Conservation (phyloP, 2,888 invertebrate genomes). For the Tinea trinotella region DNA sequence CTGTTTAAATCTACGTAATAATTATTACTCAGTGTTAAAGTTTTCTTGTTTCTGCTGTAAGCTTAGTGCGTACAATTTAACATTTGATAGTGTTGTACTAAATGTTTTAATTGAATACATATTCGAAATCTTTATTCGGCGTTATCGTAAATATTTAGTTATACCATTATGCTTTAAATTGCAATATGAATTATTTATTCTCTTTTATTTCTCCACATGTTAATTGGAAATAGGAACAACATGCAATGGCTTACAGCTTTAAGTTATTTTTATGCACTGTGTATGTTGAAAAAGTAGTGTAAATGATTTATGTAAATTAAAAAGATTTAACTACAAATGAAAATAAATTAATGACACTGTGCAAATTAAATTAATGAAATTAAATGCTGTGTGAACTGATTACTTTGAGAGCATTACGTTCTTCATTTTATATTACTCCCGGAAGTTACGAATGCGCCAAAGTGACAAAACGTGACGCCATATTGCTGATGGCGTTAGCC, state of each 20-base stretch:
- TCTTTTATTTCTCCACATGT: neutral
- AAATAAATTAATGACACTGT: slow-evolving; percentile 10
- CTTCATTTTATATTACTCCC: no score
- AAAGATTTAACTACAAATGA: slow-evolving; percentile 8
- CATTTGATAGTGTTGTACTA: neutral
- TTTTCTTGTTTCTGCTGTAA: no score
- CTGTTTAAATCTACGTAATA: neutral
- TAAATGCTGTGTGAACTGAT: slow-evolving; percentile 8
- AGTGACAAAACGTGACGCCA: no score
- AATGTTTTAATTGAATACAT: neutral
- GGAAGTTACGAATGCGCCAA: no score
- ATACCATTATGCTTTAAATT: no score
- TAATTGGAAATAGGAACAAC: neutral
- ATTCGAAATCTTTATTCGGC: no score
- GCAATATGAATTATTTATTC: no score
- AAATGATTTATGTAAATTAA: neutral
- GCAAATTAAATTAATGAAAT: slow-evolving; percentile 15
- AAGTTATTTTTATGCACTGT: neutral
- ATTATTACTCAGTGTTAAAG: no score
- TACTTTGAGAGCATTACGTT: no score
- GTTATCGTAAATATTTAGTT: no score
- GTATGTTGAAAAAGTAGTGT: neutral
- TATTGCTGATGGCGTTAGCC: no score
- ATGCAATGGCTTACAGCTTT: neutral
- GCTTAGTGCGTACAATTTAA: no score